Evolutionary conservation across 23 tunicate genomes (phyloP), one percentile per base, ranked within the genome.

Genomic region (Trididemnum clinides): DNA sequence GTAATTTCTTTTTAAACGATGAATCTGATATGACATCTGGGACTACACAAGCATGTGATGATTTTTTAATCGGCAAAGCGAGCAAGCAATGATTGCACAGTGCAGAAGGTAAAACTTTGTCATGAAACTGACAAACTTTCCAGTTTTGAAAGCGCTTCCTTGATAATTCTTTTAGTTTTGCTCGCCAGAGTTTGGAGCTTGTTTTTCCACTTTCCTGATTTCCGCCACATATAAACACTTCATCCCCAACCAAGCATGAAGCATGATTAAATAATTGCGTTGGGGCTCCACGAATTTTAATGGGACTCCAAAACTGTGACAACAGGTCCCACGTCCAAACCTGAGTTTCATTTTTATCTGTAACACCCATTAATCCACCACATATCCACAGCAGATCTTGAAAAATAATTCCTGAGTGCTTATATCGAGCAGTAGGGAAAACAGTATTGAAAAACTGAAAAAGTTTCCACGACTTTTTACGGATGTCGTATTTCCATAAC

Each of bases 191-290:
- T 74, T 88, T 82, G 15, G 88, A 88, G 28, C 83, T 50, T 1
- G 83, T 3, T 34, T 78, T 38, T 25, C 98, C 98, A 75, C 85
- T 71, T 62, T 83, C 89, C 18, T 77, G 82, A 34, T 80, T 79
- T 18, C 98, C 98, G 26, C 98, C 98, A 88, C 75, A 93, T 57
- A 93, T 81, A 57, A 71, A 88, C 32, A 93, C 83, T 64, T 85
- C 37, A 72, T 80, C 72, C 26, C 59, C 83, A 44, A 72, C 84
- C 21, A 79, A 19, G 72, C 80, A 82, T 1, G 81, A 78, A 0
- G 90, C 93, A 86, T 93, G 98, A 58, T 82, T 72, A 64, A 77
- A 90, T 49, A 91, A 34, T 57, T 88, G 98, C 1, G 81, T 62
- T 18, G 98, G 98, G 33, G 72, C 90, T 29, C 87, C 82, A 78